A percentile compares a stretch with the other conserved stretches of the same genome.
Conservation (phyloP, 1,140 invertebrate species). For the Conus betulinus region DNA sequence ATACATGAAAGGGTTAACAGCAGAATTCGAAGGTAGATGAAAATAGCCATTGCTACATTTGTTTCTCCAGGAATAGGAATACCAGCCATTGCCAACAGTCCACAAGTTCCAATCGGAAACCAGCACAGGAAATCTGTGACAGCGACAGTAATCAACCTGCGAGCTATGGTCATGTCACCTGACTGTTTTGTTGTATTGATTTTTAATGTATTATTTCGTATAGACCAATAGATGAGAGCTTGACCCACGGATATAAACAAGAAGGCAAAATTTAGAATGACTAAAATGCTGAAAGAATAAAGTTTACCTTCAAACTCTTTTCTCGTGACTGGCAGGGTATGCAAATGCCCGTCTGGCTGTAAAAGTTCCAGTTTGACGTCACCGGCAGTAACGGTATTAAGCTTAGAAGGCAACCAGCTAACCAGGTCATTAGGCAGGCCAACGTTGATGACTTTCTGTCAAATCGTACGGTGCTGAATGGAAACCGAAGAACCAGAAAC, state of each 20-base stretch:
- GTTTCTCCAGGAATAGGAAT: not conserved
- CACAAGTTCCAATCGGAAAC: not conserved
- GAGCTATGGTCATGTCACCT: not conserved
- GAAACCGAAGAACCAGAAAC: constrained; percentile 28
- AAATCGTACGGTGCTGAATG: constrained; percentile 19
- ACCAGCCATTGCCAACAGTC: not conserved
- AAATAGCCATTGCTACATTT: not conserved
- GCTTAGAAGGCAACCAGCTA: constrained; percentile 6
- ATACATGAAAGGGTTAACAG: not conserved
- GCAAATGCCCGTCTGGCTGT: too few relatives aligned
- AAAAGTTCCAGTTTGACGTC: too few relatives aligned
- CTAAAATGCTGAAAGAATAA: constrained; percentile 44
- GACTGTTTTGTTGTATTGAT: not conserved
- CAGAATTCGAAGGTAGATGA: not conserved
- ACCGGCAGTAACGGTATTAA: constrained; percentile 25
- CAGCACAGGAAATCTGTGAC: not conserved
- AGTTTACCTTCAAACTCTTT: constrained; percentile 39
- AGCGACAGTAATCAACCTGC: not conserved
- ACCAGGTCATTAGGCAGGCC: constrained; percentile 30
- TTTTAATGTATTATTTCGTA: not conserved
- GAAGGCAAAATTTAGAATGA: too few relatives aligned
- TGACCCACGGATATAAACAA: too few relatives aligned
- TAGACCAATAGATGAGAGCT: too few relatives aligned
- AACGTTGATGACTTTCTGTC: not conserved
- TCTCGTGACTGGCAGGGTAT: too few relatives aligned